Evolutionary conservation across 1,140 invertebrate species (phyloP), one percentile per base, ranked within the genome.

Genomic region (Prorops nasuta): DNA sequence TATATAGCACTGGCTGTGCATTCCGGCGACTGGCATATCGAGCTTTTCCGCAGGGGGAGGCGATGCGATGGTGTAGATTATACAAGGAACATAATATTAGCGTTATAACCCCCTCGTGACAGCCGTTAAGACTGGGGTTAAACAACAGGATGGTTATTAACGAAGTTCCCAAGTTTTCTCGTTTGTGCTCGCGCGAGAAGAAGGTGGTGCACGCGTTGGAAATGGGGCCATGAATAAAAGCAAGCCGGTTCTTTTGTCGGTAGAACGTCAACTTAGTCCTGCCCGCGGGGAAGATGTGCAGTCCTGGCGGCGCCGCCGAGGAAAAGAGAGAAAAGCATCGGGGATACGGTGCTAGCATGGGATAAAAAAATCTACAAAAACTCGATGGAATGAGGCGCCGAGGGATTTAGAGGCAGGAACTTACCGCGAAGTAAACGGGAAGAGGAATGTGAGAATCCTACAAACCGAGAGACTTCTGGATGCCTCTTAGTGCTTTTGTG

Each of bases 121-220:
- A 40, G 34, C 40, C 22, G 46, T 60, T 60, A 60, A 54, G 44
- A 41, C 20, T 41, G 15, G 53, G 41, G 32, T 49, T 48, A 51
- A 58, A 58, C 40, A 58, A 54, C 44, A 17, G 15, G 41, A 46
- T 43, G 37, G 44, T 58, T 59, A 51, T 58, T 60, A 60, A 59
- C 57, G 31, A 59, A 58, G 58, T 60, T 58, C 10, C 17, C 37
- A 59, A 60, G 53, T 60, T 61, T 56, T 61, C 57, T 52, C 58
- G 16, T 60, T 56, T 53, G 42, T 21, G 35, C 17, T 50, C 4
- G 12, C 38, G n/a, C 24, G 4, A 4, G 24, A 28, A 28, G 10
- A 28, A 28, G 10, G 10, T 28, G 10, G 10, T 28, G 24, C 24
- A n/a, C n/a, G n/a, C n/a, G n/a, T 10, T 21, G 16, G 18, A 19